Percentiles rank a stretch among this genome's conserved stretches.
phyloP scores from a whole-genome alignment of 2,888 invertebrate species.

The Copidosoma aretas region DNA sequence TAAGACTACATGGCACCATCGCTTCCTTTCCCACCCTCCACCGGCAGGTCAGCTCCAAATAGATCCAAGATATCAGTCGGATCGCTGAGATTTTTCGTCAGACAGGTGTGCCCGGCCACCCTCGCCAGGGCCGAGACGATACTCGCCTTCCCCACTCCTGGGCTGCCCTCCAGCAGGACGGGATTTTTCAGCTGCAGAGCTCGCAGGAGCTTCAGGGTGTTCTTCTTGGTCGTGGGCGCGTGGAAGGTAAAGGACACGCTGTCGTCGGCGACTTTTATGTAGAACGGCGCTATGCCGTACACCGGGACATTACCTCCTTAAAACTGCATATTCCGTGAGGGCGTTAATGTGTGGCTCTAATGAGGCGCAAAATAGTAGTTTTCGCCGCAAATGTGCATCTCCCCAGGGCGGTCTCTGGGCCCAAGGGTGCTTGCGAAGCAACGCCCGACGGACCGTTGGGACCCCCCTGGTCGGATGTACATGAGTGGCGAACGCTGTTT shows the following conservation, averaged over 20 bases:
- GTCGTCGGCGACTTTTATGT: constrained; percentile 61
- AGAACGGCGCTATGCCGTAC: constrained; percentile 84
- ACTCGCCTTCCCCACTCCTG: constrained; percentile 98
- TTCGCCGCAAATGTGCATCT: too few species aligned
- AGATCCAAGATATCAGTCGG: constrained; percentile 98
- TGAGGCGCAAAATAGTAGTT: too few species aligned
- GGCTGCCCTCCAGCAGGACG: constrained; percentile 93
- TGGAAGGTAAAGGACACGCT: constrained; percentile 71
- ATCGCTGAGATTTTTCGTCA: constrained; percentile 96
- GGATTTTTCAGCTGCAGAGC: constrained; percentile 91
- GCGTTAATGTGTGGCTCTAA: too few species aligned
- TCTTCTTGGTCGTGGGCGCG: constrained; percentile 80
- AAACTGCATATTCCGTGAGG: too few species aligned
- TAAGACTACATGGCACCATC: too few species aligned
- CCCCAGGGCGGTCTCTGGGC: too few species aligned
- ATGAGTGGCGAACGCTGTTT: too few species aligned
- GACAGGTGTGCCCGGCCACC: constrained; percentile 81
- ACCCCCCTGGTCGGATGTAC: too few species aligned
- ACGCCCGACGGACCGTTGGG: too few species aligned
- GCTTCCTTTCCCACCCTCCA: constrained; percentile 84
- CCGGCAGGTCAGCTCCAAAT: constrained; percentile 96
- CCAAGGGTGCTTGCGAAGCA: too few species aligned
- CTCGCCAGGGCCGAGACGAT: constrained; percentile 89
- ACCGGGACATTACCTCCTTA: too few species aligned
- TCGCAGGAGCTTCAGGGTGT: constrained; percentile 83